Percentiles rank a stretch among this genome's conserved stretches.
Evolutionary conservation across 2,888 invertebrate species (phyloP).

Genomic region (Perizoma affinitatum): DNA sequence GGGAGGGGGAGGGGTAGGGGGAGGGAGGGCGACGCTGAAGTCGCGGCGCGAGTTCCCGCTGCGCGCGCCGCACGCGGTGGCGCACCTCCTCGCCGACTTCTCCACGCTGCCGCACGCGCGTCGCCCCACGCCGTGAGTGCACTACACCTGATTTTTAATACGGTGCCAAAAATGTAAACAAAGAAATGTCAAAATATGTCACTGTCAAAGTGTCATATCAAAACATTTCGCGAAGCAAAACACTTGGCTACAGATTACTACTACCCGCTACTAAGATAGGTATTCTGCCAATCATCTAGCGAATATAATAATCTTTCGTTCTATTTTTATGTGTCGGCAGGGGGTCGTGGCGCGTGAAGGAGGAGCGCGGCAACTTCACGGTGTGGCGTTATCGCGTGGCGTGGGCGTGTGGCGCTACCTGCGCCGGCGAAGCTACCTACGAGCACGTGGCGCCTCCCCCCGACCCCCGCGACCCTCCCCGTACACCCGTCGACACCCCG

Average conservation of each 20-base stretch:
- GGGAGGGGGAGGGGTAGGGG: conserved; percentile 4
- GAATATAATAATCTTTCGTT: no score
- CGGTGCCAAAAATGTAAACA: no score
- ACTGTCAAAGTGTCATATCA: no score
- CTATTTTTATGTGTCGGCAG: conserved; percentile 34
- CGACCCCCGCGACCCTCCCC: not conserved
- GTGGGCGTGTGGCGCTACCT: conserved; percentile 50
- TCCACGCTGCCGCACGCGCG: conserved; percentile 48
- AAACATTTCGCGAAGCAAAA: no score
- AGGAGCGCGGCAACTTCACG: conserved; percentile 59
- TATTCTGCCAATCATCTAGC: no score
- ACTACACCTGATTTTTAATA: no score
- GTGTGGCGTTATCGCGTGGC: conserved; percentile 57
- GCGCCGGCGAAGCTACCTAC: not conserved
- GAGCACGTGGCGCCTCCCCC: not conserved
- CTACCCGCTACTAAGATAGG: no score
- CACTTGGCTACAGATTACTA: no score
- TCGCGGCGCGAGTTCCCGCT: conserved; percentile 37
- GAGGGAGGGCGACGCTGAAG: conserved; percentile 31
- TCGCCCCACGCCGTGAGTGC: conserved; percentile 18
- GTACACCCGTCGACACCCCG: not conserved
- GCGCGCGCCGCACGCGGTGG: conserved; percentile 40
- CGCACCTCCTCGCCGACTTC: conserved; percentile 64
- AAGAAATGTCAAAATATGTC: no score
- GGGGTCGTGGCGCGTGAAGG: conserved; percentile 53